phyloP scores from a whole-genome alignment of 2,113 vertebrate species.

The Gnathonemus longibarbis region DNA sequence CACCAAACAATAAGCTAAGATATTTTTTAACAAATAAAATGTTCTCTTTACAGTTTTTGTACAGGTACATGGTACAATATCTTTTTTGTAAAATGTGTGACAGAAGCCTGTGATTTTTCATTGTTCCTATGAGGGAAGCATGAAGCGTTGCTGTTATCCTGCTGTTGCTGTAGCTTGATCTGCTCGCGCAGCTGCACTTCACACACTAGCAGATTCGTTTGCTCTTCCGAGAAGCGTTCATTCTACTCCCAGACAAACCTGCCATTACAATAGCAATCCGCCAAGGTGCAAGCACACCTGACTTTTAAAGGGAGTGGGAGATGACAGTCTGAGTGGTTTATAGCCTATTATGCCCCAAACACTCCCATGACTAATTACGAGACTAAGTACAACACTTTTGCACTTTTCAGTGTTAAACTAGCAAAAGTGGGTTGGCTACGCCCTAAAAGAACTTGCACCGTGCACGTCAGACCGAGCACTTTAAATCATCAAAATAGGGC shows the following conservation, averaged over 20 bases:
- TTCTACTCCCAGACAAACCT: no score
- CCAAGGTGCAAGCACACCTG: not conserved
- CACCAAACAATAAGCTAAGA: not conserved
- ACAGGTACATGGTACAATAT: not conserved
- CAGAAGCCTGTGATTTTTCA: no score
- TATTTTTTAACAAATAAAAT: no score
- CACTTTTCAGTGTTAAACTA: not conserved
- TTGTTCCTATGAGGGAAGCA: no score
- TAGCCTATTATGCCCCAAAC: not conserved
- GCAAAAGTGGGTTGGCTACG: not conserved
- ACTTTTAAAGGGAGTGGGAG: not conserved
- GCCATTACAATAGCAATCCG: no score
- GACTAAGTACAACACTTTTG: not conserved
- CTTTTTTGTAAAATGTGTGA: not conserved
- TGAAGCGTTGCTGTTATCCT: no score
- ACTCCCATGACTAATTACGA: not conserved
- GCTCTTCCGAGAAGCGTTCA: no score
- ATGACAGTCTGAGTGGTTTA: not conserved
- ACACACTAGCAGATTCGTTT: no score
- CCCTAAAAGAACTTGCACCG: not conserved
- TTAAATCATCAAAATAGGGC: not conserved
- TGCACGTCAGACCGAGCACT: not conserved
- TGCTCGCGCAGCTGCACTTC: no score
- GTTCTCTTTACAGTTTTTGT: not conserved
- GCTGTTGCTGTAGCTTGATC: no score